Percentiles rank a stretch among this genome's conserved stretches.
phyloP scores from a whole-genome alignment of 2,888 invertebrate genomes.

The Andrena dorsata region DNA sequence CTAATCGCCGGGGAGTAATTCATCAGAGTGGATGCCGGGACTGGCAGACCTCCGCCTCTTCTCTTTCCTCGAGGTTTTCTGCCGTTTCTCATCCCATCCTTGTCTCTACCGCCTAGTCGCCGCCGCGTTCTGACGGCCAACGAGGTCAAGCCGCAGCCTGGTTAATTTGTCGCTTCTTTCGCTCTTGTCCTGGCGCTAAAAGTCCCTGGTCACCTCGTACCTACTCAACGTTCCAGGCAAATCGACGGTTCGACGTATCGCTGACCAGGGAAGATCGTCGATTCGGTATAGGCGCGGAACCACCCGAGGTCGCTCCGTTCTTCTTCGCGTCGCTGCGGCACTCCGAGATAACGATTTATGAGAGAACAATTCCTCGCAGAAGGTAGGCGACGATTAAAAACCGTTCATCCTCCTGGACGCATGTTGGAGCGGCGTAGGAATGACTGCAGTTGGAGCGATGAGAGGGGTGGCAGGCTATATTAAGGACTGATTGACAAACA shows the following conservation, averaged over 20 bases:
- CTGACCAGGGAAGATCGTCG: slow-evolving; percentile 51
- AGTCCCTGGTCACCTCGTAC: slow-evolving; percentile 38
- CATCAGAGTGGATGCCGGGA: slow-evolving; percentile 81
- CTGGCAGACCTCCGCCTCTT: slow-evolving; percentile 76
- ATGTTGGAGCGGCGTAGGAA: slow-evolving; percentile 18
- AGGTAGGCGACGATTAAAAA: slow-evolving; percentile 18
- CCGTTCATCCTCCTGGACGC: slow-evolving; percentile 46
- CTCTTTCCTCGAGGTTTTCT: slow-evolving; percentile 65
- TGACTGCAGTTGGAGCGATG: slow-evolving; percentile 33
- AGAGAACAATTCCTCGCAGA: not conserved
- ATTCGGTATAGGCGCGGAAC: not conserved
- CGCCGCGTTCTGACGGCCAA: slow-evolving; percentile 74
- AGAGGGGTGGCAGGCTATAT: slow-evolving; percentile 61
- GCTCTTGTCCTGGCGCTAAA: slow-evolving; percentile 74
- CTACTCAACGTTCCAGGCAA: slow-evolving; percentile 24
- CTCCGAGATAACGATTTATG: not conserved
- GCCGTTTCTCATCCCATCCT: slow-evolving; percentile 69
- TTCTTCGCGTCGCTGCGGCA: not conserved
- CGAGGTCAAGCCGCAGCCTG: slow-evolving; percentile 79
- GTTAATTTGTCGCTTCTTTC: slow-evolving; percentile 77
- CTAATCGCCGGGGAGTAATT: slow-evolving; percentile 75
- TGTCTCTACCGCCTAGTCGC: slow-evolving; percentile 57
- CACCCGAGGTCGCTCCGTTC: no score
- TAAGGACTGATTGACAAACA: slow-evolving; percentile 75
- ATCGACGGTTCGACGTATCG: slow-evolving; percentile 40